Conservation (phyloP, 2,113 vertebrate genomes). For the Lonchura striata region DNA sequence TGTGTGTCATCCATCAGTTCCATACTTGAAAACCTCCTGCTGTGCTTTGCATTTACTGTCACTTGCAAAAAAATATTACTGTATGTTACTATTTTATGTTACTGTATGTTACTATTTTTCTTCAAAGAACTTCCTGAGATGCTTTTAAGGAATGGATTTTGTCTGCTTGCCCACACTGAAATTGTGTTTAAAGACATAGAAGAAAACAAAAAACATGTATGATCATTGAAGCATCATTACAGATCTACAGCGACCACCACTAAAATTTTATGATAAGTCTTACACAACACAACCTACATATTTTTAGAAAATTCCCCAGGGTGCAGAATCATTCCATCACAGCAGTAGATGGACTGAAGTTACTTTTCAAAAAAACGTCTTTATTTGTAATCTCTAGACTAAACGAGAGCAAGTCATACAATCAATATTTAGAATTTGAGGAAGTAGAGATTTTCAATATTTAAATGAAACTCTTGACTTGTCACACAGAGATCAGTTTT, state of each 20-base stretch:
- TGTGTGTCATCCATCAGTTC: not conserved
- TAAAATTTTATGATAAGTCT: not conserved
- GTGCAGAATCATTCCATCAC: not conserved
- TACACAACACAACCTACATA: not conserved
- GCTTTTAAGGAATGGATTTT: not conserved
- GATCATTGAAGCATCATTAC: not conserved
- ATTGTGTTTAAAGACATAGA: not conserved
- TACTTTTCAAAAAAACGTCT: not conserved
- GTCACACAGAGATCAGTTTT: not conserved
- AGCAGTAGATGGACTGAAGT: not conserved
- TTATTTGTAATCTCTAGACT: not conserved
- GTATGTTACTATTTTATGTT: not conserved
- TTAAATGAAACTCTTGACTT: not conserved
- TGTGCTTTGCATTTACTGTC: not conserved
- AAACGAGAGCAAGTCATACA: not conserved
- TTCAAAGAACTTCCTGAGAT: not conserved
- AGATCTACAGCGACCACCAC: not conserved
- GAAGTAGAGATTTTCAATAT: not conserved
- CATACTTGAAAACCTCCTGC: not conserved
- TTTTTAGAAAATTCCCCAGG: not conserved
- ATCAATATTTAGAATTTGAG: not conserved
- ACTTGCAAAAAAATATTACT: not conserved
- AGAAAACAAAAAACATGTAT: not conserved
- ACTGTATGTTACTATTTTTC: not conserved
- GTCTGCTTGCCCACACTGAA: not conserved